A percentile compares a stretch with the other conserved stretches of the same genome.
phyloP scores from a whole-genome alignment of 2,797 vertebrate species.

The Poecile montanus region DNA sequence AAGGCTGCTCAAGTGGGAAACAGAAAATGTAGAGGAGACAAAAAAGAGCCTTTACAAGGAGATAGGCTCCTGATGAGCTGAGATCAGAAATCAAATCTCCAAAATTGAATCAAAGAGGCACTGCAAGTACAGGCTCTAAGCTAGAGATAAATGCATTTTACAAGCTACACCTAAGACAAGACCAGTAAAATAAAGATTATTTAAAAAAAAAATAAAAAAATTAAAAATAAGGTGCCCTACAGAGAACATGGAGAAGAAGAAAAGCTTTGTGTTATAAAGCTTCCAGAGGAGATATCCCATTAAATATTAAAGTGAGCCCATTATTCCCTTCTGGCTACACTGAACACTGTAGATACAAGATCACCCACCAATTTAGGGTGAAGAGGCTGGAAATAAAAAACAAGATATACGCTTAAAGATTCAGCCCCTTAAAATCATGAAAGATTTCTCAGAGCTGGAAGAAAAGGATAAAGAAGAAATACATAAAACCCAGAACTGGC shows the following conservation, averaged over 20 bases:
- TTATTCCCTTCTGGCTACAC: neutral
- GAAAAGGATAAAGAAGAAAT: neutral
- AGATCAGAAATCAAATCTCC: neutral
- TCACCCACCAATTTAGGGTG: neutral
- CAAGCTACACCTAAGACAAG: neutral
- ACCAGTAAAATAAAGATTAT: neutral
- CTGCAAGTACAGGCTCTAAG: neutral
- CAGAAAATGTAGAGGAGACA: neutral
- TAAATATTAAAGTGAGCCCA: conserved; percentile 24
- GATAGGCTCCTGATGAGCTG: neutral
- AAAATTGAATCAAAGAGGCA: neutral
- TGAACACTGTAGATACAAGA: neutral
- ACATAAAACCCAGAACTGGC: neutral
- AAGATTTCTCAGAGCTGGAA: neutral
- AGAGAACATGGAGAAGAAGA: neutral
- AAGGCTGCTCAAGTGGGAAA: neutral
- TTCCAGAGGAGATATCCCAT: neutral
- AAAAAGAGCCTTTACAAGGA: neutral
- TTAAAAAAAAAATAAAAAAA: neutral
- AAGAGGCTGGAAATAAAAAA: neutral
- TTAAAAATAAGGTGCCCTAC: neutral
- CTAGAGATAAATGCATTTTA: neutral
- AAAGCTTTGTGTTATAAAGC: neutral
- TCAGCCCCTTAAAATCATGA: neutral
- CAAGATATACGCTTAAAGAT: neutral